Conservation (phyloP, 2,797 vertebrate species). For the Melanotaenia trifasciata region DNA sequence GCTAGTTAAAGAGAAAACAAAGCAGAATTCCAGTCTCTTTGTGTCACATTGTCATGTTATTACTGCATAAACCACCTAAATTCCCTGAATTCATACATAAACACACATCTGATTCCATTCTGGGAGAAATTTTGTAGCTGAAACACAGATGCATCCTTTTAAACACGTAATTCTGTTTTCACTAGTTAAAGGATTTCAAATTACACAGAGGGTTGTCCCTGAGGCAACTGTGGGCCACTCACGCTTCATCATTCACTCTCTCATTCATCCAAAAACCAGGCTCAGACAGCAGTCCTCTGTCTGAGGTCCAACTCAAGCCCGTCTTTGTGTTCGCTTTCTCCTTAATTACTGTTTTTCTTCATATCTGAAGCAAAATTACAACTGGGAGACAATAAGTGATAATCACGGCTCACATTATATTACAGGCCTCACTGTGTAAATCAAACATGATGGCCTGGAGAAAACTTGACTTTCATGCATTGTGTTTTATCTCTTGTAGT, state of each 20-base stretch:
- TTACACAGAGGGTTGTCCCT: conserved; percentile 53
- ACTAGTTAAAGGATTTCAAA: conserved; percentile 47
- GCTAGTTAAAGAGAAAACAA: conserved; percentile 41
- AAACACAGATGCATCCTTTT: conserved; percentile 54
- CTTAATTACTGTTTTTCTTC: conserved; percentile 74
- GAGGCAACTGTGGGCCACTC: conserved; percentile 31
- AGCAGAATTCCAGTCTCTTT: conserved; percentile 57
- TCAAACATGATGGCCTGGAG: conserved; percentile 25
- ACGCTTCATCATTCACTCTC: conserved; percentile 50
- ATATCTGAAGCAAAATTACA: conserved; percentile 57
- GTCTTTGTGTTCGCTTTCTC: conserved; percentile 38
- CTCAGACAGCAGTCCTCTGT: conserved; percentile 44
- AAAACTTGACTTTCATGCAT: conserved; percentile 7
- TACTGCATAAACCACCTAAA: conserved; percentile 72
- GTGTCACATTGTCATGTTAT: conserved; percentile 70
- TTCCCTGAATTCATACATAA: conserved; percentile 51
- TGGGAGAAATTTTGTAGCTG: conserved; percentile 36
- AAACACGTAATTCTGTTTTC: conserved; percentile 52
- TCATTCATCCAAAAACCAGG: conserved; percentile 40
- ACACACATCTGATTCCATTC: conserved; percentile 43
- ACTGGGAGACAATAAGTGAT: conserved; percentile 52
- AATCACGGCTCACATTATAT: conserved; percentile 43
- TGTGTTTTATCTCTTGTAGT: conserved; percentile 10
- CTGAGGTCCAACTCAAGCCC: conserved; percentile 43
- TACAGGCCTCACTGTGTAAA: conserved; percentile 39